phyloP scores from a whole-genome alignment of 2,113 vertebrate species.

The Alouatta palliata region DNA sequence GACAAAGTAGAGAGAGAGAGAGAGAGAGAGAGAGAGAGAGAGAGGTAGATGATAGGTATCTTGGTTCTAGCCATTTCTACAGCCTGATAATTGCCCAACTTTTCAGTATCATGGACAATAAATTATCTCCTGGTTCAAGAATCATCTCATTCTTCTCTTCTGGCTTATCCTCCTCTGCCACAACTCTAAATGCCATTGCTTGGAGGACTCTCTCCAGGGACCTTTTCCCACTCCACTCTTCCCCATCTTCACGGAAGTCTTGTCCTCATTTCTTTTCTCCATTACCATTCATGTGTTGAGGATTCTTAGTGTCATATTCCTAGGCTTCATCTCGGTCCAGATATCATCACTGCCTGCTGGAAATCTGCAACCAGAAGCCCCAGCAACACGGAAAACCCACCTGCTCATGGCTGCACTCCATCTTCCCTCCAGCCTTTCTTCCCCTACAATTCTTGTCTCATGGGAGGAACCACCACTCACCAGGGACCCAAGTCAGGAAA shows the following conservation, averaged over 20 bases:
- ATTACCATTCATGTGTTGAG: background rate
- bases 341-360: background rate
- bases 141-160: background rate
- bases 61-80: background rate
- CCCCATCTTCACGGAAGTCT: background rate
- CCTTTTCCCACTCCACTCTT: too few species aligned
- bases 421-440: background rate
- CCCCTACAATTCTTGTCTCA: accelerated
- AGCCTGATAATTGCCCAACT: background rate
- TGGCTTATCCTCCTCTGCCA: background rate
- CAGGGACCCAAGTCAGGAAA: background rate
- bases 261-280: background rate
- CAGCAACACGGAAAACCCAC: background rate
- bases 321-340: background rate
- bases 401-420: too few species aligned
- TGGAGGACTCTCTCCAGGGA: background rate
- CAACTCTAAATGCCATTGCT: background rate
- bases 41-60: too few species aligned
- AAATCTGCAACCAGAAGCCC: background rate
- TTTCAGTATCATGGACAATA: background rate
- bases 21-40: too few species aligned
- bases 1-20: too few species aligned
- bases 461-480: accelerated
- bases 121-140: background rate
- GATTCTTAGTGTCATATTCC: background rate